phyloP scores from a whole-genome alignment of 2,888 invertebrate species.

The Torymus texanus region DNA sequence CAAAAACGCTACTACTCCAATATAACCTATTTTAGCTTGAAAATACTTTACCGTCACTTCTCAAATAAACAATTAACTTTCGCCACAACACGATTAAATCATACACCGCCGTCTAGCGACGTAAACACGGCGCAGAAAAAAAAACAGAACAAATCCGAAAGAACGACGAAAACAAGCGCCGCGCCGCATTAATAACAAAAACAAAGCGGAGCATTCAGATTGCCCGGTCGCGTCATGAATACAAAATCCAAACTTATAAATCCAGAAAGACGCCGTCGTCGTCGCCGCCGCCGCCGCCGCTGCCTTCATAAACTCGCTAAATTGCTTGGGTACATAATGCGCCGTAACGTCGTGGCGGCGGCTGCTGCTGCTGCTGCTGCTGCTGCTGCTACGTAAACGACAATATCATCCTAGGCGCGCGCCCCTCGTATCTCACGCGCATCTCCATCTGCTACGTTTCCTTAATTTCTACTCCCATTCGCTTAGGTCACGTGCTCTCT shows the following conservation, averaged over 20 bases:
- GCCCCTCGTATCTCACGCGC: conserved; percentile 25
- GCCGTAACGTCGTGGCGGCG: background rate
- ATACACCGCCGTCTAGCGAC: too few relatives aligned
- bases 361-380: too few relatives aligned
- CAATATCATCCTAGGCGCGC: conserved; percentile 28
- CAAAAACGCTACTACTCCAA: too few relatives aligned
- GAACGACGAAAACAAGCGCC: too few relatives aligned
- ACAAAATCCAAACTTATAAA: conserved; percentile 13
- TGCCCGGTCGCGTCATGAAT: background rate
- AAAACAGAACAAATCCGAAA: too few relatives aligned
- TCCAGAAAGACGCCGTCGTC: background rate
- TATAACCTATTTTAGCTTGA: too few relatives aligned
- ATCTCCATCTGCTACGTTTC: conserved; percentile 41
- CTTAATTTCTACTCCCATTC: conserved; percentile 42
- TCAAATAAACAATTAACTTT: too few relatives aligned
- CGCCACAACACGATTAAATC: too few relatives aligned
- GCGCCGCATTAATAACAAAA: too few relatives aligned
- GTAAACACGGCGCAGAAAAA: too few relatives aligned
- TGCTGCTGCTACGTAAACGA: conserved; percentile 11
- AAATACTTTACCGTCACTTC: too few relatives aligned
- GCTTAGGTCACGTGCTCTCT: background rate
- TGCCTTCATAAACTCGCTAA: conserved; percentile 5
- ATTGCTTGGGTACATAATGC: conserved; percentile 26
- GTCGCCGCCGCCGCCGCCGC: too few relatives aligned
- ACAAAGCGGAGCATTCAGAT: background rate